These are phyloP conservation scores for Aptenodytes patagonicus DNA, from an alignment of 2,113 vertebrate species.

Conservation along the genomic window DNA sequence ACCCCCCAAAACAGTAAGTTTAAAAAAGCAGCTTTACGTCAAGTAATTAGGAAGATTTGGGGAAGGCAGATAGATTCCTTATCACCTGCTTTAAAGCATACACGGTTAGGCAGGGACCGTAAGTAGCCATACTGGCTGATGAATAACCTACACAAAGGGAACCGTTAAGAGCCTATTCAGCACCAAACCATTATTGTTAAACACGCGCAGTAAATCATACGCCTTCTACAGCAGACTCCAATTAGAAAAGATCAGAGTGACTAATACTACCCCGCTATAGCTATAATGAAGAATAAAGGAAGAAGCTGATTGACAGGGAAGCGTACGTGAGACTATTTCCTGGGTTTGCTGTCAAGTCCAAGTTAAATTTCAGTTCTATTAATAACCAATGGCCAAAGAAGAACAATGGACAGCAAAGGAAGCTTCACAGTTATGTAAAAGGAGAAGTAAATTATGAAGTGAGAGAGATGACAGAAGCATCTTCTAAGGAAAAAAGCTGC, in stretches of 20 bases:
- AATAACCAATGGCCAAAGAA: not conserved
- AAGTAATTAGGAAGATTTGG: not conserved
- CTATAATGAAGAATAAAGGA: not conserved
- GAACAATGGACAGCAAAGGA: not conserved
- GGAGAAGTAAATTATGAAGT: not conserved
- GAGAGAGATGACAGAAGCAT: not conserved
- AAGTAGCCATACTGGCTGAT: not conserved
- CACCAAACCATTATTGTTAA: not conserved
- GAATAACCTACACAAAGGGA: constrained; percentile 32
- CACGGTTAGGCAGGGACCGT: not conserved
- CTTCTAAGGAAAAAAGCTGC: not conserved
- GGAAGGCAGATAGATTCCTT: not conserved
- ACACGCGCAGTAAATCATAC: not conserved
- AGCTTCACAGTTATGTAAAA: not conserved
- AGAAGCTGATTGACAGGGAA: not conserved
- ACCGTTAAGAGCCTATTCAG: not conserved
- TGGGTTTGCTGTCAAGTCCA: not conserved
- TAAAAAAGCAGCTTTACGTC: not conserved
- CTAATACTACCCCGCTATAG: not conserved
- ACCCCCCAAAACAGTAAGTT: not conserved
- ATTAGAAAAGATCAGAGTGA: not conserved
- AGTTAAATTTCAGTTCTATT: not conserved
- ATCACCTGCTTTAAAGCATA: not conserved
- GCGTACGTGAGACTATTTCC: not conserved
- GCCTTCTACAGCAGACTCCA: not conserved